These are phyloP conservation scores for Artemia sinica DNA, from an alignment of 2,888 invertebrate genomes.

Conservation along the genomic window DNA sequence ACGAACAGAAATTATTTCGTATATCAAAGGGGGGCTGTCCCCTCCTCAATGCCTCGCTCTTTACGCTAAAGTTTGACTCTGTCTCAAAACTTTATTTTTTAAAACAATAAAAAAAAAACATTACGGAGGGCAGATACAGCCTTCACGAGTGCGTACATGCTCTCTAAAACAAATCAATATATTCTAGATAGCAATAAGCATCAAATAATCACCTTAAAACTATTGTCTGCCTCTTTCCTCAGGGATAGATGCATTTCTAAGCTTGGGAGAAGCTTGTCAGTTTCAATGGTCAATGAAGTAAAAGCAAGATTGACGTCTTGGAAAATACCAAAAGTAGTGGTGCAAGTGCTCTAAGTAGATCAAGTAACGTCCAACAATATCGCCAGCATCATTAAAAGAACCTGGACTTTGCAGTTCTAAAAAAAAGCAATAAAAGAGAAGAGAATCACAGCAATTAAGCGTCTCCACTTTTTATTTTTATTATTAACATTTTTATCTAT, in stretches of 20 bases:
- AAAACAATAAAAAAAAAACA: too few relatives aligned
- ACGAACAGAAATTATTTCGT: too few relatives aligned
- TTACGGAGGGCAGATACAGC: too few relatives aligned
- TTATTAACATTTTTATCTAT: too few relatives aligned
- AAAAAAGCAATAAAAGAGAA: not conserved
- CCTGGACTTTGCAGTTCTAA: not conserved
- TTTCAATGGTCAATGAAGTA: slow-evolving; percentile 2
- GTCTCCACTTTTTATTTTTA: too few relatives aligned
- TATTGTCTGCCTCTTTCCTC: not conserved
- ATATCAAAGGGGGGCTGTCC: too few relatives aligned
- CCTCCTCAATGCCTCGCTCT: too few relatives aligned
- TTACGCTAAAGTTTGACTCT: too few relatives aligned
- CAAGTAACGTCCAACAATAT: not conserved
- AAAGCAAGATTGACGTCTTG: not conserved
- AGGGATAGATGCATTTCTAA: not conserved
- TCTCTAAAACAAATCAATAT: too few relatives aligned
- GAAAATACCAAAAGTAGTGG: slow-evolving; percentile 10
- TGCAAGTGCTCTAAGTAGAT: not conserved
- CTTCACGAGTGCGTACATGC: too few relatives aligned
- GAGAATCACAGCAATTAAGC: not conserved
- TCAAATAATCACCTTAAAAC: not conserved
- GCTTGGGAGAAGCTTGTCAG: not conserved
- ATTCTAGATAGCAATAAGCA: too few relatives aligned
- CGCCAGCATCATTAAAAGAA: not conserved
- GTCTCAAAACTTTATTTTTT: too few relatives aligned